Base-by-base conservation (phyloP, 2,888 invertebrate species). In the Loripinus fragilis region DNA sequence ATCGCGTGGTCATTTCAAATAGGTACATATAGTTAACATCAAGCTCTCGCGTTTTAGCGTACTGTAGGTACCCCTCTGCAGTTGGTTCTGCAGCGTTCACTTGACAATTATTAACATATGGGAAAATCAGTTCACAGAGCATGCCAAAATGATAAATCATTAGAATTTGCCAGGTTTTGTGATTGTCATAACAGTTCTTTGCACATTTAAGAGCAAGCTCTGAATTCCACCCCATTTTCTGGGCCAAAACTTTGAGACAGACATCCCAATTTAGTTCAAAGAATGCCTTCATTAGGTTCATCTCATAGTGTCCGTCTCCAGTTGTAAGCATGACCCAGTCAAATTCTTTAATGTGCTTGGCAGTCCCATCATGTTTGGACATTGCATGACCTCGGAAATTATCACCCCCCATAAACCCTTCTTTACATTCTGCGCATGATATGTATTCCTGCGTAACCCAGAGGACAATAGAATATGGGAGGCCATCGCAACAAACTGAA, bases 161-260 rank as follows among this genome's bases (percentile, higher is more conserved):
- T 8, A 76, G 25, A 0, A 72, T 2, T 23, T 68, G 67, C 71
- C 72, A 76, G 42, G 68, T 60, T 60, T 76, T 76, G n/a, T 76
- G 76, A 41, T 76, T 67, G 45, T 76, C 76, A 42, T 66, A 67
- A 33, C 71, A 76, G 2, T 35, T 38, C 35, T 67, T 30, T 17
- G 68, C 72, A n/a, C 28, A 17, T 28, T 68, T 30, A 25, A 67
- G 41, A 35, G 76, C 71, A 30, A 55, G 45, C 28, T 71, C 72
- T 12, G 71, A 72, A 17, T 7, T 52, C 35, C n/a, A 76, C 17
- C 72, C 76, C 67, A 72, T 76, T 10, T 41, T 8, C 30, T 72
- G 33, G 3, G 55, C 50, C 30, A 72, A 48, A 0, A 15, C 25
- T 23, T 55, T 60, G 42, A 71, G 55, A 38, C 67, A 71, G 41